Base-by-base conservation (phyloP, 1,140 invertebrate species). In the Mycetomoellerius zeteki region DNA sequence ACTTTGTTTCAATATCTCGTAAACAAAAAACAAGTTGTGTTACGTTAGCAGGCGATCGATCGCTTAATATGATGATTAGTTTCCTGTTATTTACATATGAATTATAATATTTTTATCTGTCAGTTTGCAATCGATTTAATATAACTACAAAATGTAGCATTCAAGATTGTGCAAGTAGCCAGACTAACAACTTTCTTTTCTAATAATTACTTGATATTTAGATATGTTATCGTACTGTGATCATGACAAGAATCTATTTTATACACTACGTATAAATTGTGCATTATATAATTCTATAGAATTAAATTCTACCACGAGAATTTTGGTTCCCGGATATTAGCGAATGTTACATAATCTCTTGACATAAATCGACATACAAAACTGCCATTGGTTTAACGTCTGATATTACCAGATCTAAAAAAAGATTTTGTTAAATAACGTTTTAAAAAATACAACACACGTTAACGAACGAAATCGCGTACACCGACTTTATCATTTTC, bases 71-170 rank as follows among this genome's bases (percentile, higher is more conserved):
- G 67, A 80, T 47, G 60, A 86, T 76, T 75, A 67, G 37, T 43
- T 43, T 43, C 16, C 16, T 19, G 73, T 27, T n/a, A 85, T 50
- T 81, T 43, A 37, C 71, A n/a, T 47, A 21, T 81, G n/a, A 47
- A 30, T 73, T 62, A 88, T 86, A 73, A 88, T 43, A 33, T 85
- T 69, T 89, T 75, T 88, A 76, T 73, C 50, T 75, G 37, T 75
- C 54, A 71, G 72, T 64, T 52, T 33, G 33, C 60, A 21, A 47
- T 24, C 24, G n/a, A n/a, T 30, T 47, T 52, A 14, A 30, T 47
- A 50, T 30, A 73, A 21, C 24, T 50, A 27, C 8, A 12, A 60
- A 43, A 65, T 50, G 14, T 78, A n/a, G 19, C 19, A 52, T 6
- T 24, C 37, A 47, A 12, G 10, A 65, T 19, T 65, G 6, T 14